Evolutionary conservation across 2,888 invertebrate species (phyloP), one percentile per base, ranked within the genome.

Genomic region (Lepidocyrtoides sp.): DNA sequence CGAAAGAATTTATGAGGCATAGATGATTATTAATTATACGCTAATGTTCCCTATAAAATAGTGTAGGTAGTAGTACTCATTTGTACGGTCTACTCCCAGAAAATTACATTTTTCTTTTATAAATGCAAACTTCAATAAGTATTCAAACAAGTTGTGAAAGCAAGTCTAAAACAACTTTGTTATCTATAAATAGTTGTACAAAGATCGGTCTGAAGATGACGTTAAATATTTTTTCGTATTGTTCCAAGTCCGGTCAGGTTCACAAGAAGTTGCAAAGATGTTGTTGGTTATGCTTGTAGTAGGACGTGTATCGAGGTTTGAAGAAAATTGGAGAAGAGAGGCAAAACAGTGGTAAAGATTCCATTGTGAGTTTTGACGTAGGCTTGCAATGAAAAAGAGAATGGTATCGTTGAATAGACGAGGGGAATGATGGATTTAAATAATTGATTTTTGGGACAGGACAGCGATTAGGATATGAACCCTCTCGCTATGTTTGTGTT

Each of bases 401-500:
- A 26, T 29, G 29, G 14, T 29, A 63, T 63, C 63, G 29, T 14
- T 63, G 63, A 63, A n/a, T 12, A 36, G 17, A 69, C 36, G 36
- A 36, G 7, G 57, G 17, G 81, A 51, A 81, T 57, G 81, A 36
- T 81, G 54, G 83, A 66, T 83, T 83, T 83, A 83, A 83, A 66
- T 66, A 83, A 83, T 82, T 82, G 82, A 83, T 83, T 83, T 82
- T 44, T 26, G 44, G 83, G 83, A 44, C 63, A 83, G 32, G 23
- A 54, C 44, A 66, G 29, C 26, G 75, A 75, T 75, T 48, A 75
- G 48, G 26, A 75, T 51, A 75, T 32, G 26, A 26, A 26, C 51
- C 14, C 17, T 75, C 5, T 75, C 5, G n/a, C 32, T 75, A 23
- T 0, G 57, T 23, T 23, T 23, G 26, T 48, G 48, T 75, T 75